phyloP scores from a whole-genome alignment of 2,888 invertebrate genomes.

The Epinotia nisella region DNA sequence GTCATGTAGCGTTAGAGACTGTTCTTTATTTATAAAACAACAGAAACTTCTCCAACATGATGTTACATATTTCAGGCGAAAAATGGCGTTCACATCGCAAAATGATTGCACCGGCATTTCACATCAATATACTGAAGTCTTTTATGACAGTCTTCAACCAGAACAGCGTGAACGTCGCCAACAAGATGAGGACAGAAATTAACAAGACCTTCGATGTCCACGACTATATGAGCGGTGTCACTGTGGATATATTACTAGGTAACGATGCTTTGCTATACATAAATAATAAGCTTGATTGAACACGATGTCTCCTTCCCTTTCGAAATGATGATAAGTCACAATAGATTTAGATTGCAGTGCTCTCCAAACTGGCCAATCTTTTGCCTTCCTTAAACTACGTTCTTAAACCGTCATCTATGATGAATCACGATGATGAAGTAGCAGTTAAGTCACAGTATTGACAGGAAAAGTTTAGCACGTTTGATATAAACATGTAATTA shows the following conservation, averaged over 20 bases:
- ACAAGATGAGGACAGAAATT: conserved; percentile 86
- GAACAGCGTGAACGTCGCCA: conserved; percentile 88
- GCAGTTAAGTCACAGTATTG: too few species aligned
- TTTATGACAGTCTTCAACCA: conserved; percentile 91
- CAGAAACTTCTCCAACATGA: background rate
- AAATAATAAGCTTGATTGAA: background rate
- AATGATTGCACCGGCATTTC: conserved; percentile 93
- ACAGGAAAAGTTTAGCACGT: too few species aligned
- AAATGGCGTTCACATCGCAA: conserved; percentile 93
- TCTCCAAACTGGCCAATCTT: too few species aligned
- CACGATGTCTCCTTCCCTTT: background rate
- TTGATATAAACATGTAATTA: too few species aligned
- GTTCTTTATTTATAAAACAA: background rate
- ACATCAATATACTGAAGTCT: conserved; percentile 92
- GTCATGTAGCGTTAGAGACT: too few species aligned
- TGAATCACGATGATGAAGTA: too few species aligned
- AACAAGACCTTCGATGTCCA: conserved; percentile 91
- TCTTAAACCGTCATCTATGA: too few species aligned
- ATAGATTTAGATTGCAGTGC: too few species aligned
- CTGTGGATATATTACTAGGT: conserved; percentile 90
- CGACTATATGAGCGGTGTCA: conserved; percentile 91
- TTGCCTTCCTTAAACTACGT: too few species aligned
- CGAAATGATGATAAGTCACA: too few species aligned
- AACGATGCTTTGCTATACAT: conserved; percentile 52
- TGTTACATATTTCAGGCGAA: conserved; percentile 78